phyloP scores from a whole-genome alignment of 2,888 invertebrate genomes.

The Serripes groenlandicus region DNA sequence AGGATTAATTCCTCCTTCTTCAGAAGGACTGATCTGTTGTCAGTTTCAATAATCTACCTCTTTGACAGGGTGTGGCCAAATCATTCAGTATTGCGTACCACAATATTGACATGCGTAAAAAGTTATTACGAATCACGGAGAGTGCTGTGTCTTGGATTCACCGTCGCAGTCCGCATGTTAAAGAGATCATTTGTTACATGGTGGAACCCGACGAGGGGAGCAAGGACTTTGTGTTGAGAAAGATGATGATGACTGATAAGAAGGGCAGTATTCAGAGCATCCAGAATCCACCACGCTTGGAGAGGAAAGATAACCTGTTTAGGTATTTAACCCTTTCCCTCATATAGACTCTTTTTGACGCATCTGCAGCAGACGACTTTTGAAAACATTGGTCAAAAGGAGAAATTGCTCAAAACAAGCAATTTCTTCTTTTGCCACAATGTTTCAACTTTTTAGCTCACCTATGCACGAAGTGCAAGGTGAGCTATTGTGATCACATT shows the following conservation, averaged over 20 bases:
- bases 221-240: slow-evolving; percentile 82
- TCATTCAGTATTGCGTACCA: slow-evolving; percentile 86
- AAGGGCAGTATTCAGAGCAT: slow-evolving; percentile 78
- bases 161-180: slow-evolving; percentile 82
- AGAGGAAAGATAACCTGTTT: slow-evolving; percentile 85
- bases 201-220: slow-evolving; percentile 82
- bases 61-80: slow-evolving; percentile 84
- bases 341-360: too few relatives aligned
- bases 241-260: slow-evolving; percentile 83
- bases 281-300: slow-evolving; percentile 80
- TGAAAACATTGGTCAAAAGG: background rate
- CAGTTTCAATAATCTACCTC: background rate
- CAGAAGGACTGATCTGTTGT: background rate
- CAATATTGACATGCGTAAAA: slow-evolving; percentile 83
- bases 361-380: too few relatives aligned
- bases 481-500: background rate
- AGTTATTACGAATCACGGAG: slow-evolving; percentile 84
- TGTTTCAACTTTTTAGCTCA: too few relatives aligned
- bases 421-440: background rate
- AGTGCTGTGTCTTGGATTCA: slow-evolving; percentile 86
- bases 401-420: background rate
- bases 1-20: background rate
- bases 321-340: too few relatives aligned
- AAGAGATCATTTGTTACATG: slow-evolving; percentile 83
- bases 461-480: too few relatives aligned